phyloP scores from a whole-genome alignment of 2,113 vertebrate species.

The Macaca fascicularis region DNA sequence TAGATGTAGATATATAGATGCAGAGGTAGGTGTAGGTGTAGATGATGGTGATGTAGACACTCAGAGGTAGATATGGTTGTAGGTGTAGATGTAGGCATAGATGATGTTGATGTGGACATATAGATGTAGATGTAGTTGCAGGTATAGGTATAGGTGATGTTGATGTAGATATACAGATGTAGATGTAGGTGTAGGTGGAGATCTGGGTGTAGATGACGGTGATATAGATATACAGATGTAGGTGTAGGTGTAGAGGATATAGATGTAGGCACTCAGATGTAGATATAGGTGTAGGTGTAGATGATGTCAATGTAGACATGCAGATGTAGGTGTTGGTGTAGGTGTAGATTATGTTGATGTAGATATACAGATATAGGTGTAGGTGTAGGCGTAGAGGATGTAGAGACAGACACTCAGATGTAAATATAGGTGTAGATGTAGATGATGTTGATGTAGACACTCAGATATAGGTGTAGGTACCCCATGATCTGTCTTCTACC shows the following conservation, averaged over 20 bases:
- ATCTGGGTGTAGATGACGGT: background rate
- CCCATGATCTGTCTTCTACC: fast-evolving
- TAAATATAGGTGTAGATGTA: background rate
- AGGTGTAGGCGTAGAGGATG: background rate
- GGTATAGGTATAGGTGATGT: no score
- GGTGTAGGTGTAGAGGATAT: no score
- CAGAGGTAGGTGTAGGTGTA: fast-evolving
- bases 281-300: background rate
- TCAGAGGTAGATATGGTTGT: background rate
- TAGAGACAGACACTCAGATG: background rate
- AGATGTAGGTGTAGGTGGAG: background rate
- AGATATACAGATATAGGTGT: background rate
- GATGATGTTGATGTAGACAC: background rate
- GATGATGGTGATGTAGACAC: background rate
- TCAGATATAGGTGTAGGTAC: fast-evolving
- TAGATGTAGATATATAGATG: no score
- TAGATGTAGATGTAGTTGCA: background rate
- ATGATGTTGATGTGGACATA: fast-evolving
- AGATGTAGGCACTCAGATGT: background rate
- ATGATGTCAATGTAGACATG: background rate
- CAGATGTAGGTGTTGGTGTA: no score
- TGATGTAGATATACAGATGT: no score
- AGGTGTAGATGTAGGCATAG: background rate
- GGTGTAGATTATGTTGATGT: background rate
- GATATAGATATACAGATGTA: background rate